Evolutionary conservation across 2,888 invertebrate species (phyloP), one percentile per base, ranked within the genome.

Genomic region (Alcis repandata): DNA sequence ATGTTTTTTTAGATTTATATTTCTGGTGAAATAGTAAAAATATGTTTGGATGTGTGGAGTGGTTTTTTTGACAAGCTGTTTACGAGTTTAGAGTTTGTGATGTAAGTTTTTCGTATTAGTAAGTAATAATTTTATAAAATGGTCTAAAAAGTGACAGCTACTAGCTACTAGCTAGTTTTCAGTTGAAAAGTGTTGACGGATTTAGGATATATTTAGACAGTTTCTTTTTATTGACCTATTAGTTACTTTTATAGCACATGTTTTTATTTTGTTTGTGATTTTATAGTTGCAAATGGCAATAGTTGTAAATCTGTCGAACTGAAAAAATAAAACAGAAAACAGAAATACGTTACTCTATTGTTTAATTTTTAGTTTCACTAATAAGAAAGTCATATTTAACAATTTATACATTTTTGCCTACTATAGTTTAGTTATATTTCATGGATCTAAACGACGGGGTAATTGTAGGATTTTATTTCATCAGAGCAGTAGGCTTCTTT

Each of bases 211-310:
- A 69, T 68, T 64, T 60, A 36, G 33, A 33, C 63, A 59, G 57
- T 67, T 67, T 66, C 51, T 69, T 71, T 73, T 73, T 71, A 71
- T 71, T 64, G 56, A 52, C 32, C 67, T 65, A 67, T 73, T 70
- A 49, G 67, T 73, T 73, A 70, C 56, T 68, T 68, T 68, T 67
- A 62, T 48, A 62, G 64, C 62, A 46, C 61, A 59, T 52, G 53
- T 69, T 49, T 57, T 56, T 66, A 58, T 51, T 64, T 67, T 45
- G 46, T 56, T 59, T 53, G 38, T 60, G 59, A 63, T 70, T 68
- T 66, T 63, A 64, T 70, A 66, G 63, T 48, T 58, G 60, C 64
- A 65, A 61, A 66, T 59, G 58, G 33, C 60, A 63, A 61, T 54
- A 54, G 56, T 64, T 69, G 64, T 71, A 70, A 71, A 71, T 73